Conservation (phyloP, 2,888 invertebrate genomes). For the Pterobdella sp. region DNA sequence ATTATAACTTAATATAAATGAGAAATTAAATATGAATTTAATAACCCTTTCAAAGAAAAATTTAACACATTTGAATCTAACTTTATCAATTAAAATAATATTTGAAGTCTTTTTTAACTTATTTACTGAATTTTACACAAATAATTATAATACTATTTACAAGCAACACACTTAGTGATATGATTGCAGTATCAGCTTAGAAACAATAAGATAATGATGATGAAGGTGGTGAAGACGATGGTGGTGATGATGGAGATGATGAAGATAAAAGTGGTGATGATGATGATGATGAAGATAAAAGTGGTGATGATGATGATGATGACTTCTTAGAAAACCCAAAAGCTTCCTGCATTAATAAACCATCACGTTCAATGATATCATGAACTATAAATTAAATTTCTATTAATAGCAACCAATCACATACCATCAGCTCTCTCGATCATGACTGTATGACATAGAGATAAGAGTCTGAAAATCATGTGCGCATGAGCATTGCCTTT, state of each 20-base stretch:
- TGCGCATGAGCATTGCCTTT: constrained; percentile 66
- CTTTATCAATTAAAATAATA: too few relatives aligned
- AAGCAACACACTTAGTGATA: too few relatives aligned
- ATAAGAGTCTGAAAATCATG: constrained; percentile 81
- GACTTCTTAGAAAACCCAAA: neutral
- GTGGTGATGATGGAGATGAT: neutral
- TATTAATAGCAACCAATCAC: neutral
- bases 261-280: neutral
- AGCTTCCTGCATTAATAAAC: neutral
- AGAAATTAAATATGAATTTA: too few relatives aligned
- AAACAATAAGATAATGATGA: neutral
- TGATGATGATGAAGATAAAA: neutral
- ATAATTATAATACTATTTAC: too few relatives aligned
- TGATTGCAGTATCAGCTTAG: too few relatives aligned
- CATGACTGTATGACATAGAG: constrained; percentile 98
- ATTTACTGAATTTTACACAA: too few relatives aligned
- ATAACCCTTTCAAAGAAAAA: too few relatives aligned
- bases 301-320: neutral
- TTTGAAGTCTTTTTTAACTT: too few relatives aligned
- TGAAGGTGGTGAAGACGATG: neutral
- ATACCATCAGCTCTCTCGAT: constrained; percentile 58
- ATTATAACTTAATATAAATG: too few relatives aligned
- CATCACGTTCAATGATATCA: neutral
- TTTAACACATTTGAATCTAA: too few relatives aligned
- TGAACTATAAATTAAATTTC: neutral